Base-by-base conservation (phyloP, 2,113 vertebrate species). In the Anarhynchus alexandrinus region DNA sequence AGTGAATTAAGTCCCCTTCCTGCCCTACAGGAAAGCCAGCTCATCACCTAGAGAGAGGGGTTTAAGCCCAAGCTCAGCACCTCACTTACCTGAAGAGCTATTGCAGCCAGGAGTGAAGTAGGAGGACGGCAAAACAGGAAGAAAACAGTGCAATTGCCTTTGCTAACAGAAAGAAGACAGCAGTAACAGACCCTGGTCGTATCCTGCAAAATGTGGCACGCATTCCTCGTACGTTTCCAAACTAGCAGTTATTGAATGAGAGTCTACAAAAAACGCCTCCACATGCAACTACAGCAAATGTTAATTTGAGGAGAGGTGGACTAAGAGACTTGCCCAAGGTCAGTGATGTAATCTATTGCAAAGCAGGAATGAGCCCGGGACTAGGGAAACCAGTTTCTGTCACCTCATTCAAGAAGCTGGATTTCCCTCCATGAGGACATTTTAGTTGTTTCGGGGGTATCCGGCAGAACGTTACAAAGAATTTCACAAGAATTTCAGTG, bases 351-450 rank as follows among this genome's bases (percentile, higher is more conserved):
- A 97, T 61, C 62, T 49, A 40, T 13, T 76, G 90, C 94, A 95
- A 87, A 74, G 93, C 89, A 94, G 84, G 87, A 93, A 91, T 40
- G 81, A 91, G 69, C 52, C 47, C 4, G 43, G 73, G 91, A 96
- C 89, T 22, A 87, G 96, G 81, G 78, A 94, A 97, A 96, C 91
- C 93, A 90, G 93, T 96, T 97, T 59, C 5, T 66, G 71, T 45
- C 54, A 82, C 19, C 66, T 49, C 57, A n/a, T 18, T 57, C 1
- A 4, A 65, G 65, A 42, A 64, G 61, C 6, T 82, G 84, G 32
- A 40, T 79, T 67, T 52, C 57, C 54, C 67, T 82, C 73, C 65
- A 27, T 1, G 3, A 87, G 59, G 55, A 29, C 15, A 38, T 32
- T 55, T 45, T 6, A 42, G 80, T 20, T 29, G 21, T 27, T 92